Evolutionary conservation across 2,797 vertebrate species (phyloP).

Genomic region (Neoniphon sammara): DNA sequence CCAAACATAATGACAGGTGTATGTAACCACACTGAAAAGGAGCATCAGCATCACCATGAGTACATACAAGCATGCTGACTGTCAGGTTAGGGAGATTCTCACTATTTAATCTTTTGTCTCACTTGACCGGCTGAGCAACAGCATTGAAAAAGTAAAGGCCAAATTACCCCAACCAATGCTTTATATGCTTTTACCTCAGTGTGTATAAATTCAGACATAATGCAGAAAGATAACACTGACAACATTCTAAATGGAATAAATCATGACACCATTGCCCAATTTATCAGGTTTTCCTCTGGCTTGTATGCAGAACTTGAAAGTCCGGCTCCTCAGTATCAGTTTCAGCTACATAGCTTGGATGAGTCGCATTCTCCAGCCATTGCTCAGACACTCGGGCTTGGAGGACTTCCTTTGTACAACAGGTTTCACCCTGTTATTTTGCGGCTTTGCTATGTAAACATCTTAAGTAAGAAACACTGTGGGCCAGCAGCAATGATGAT

Average conservation of each 20-base stretch:
- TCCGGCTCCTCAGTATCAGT: constrained; percentile 72
- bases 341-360: constrained; percentile 47
- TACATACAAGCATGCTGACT: constrained; percentile 34
- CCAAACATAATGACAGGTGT: constrained; percentile 53
- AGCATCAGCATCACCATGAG: constrained; percentile 29
- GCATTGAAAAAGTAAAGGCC: constrained; percentile 40
- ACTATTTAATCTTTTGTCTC: constrained; percentile 20
- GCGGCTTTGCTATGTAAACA: constrained; percentile 27
- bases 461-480: constrained; percentile 5
- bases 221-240: constrained; percentile 2
- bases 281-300: constrained; percentile 23
- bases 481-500: not conserved
- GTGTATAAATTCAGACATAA: not conserved
- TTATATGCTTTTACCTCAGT: constrained; percentile 4
- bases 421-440: constrained; percentile 27
- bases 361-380: constrained; percentile 58
- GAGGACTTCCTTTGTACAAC: constrained; percentile 45
- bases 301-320: constrained; percentile 68
- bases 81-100: constrained; percentile 35
- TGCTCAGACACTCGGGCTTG: constrained; percentile 34
- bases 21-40: constrained; percentile 32
- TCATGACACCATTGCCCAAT: not conserved
- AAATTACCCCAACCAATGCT: constrained; percentile 16
- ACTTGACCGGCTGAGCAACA: constrained; percentile 52
- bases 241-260: not conserved